Base-by-base conservation (phyloP, 2,888 invertebrate genomes). In the Eurytoma adleriae region DNA sequence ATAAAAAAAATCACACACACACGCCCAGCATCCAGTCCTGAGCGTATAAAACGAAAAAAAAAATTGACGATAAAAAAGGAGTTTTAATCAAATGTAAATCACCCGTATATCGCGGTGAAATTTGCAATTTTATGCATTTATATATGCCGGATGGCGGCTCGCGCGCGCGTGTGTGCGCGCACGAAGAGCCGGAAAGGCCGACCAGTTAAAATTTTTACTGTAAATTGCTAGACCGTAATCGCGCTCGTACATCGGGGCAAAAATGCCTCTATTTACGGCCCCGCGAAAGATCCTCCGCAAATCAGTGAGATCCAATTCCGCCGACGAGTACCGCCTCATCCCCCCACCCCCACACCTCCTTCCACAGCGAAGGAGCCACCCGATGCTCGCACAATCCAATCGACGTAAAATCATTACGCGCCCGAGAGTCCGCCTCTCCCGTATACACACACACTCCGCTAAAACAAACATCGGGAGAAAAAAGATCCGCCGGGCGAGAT, bases 191-290 rank as follows among this genome's bases (percentile, higher is more conserved):
- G 64, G 50, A 71, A 71, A 64, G 48, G 20, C 40, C 56, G 67
- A 68, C n/a, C 48, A 62, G 68, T 79, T 73, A 73, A 79, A 73
- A 66, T 73, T 78, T 78, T 79, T 73, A 79, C 48, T 73, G 68
- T 68, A 79, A 73, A 79, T 73, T 73, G 61, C 68, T 52, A 66
- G 70, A 71, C 54, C 62, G 72, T 71, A 71, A 71, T 71, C 71
- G 50, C 18, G 30, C 56, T 59, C 57, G 66, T 59, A 59, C 18
- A 75, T 68, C 61, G 52, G 30, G 30, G 48, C 66, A 52, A 75
- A 75, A 75, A 75, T 52, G 30, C 67, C 18, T 27, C 18, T 72
- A 71, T 66, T 78, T 66, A 78, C 69, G 57, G 59, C 20, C 30
- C 30, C 52, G 30, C 20, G 30, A 57, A 72, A 72, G 40, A 78